Evolutionary conservation across 2,113 vertebrate species (phyloP).

Genomic region (Sialia sialis): DNA sequence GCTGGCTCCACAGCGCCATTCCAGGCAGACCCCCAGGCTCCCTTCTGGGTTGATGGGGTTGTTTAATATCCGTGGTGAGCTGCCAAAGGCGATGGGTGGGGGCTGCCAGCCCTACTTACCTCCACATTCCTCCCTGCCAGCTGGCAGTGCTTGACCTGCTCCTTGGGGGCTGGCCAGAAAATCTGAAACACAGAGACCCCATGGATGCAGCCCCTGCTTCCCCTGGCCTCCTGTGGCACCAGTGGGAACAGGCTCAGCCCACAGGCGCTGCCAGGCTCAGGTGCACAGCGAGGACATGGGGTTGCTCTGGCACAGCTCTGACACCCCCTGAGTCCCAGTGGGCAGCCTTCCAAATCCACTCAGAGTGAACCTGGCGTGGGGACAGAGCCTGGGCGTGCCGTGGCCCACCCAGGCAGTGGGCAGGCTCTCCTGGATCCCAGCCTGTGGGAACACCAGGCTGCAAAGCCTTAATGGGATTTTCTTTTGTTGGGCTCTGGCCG

Average conservation of each 20-base stretch:
- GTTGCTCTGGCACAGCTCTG: neutral
- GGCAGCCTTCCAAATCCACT: neutral
- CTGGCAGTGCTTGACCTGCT: conserved; percentile 79
- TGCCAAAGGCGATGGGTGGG: rapidly evolving
- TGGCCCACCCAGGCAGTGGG: neutral
- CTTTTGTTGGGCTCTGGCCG: neutral
- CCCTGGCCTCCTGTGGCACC: rapidly evolving
- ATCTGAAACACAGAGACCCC: conserved; percentile 72
- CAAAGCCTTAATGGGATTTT: neutral
- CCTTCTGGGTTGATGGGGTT: rapidly evolving
- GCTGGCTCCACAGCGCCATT: neutral
- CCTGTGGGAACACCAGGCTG: conserved; percentile 8
- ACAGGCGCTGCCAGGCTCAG: neutral
- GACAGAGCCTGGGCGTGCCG: neutral
- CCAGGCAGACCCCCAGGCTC: neutral
- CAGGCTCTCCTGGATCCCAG: neutral
- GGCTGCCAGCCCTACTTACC: conserved; percentile 55
- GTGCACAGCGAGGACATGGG: rapidly evolving
- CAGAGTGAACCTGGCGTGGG: rapidly evolving
- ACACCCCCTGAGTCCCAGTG: neutral
- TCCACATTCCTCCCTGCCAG: conserved; percentile 79
- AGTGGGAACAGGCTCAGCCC: rapidly evolving
- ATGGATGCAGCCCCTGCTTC: neutral
- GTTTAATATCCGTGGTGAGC: neutral
- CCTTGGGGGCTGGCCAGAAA: conserved; percentile 78